Conservation (phyloP, 1,140 invertebrate species). For the Drosophila nebulosa region DNA sequence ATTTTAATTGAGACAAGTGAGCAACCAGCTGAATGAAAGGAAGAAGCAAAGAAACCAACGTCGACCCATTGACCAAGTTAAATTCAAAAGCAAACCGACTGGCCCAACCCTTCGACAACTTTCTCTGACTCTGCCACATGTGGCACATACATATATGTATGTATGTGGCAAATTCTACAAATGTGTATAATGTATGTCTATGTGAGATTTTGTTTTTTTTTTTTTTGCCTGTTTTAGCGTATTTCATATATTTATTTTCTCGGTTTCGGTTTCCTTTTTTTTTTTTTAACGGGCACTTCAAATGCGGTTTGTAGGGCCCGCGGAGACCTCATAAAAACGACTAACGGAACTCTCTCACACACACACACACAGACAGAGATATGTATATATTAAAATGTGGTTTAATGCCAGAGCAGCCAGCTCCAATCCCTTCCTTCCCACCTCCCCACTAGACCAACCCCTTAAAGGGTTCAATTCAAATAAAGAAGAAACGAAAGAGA, state of each 20-base stretch:
- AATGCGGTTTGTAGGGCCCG: slow-evolving; percentile 72
- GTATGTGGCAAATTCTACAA: slow-evolving; percentile 48
- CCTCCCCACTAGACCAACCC: background rate
- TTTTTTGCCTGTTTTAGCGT: slow-evolving; percentile 46
- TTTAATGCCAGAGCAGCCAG: slow-evolving; percentile 47
- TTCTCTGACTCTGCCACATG: slow-evolving; percentile 17
- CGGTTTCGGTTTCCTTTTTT: slow-evolving; percentile 18
- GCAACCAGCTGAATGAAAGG: slow-evolving; percentile 8
- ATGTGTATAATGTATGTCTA: slow-evolving; percentile 8
- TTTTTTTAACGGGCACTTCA: slow-evolving; percentile 65
- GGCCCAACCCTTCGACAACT: slow-evolving; percentile 1
- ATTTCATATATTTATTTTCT: slow-evolving; percentile 40
- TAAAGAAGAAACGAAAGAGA: background rate
- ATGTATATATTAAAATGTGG: slow-evolving; percentile 63
- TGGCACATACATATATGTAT: slow-evolving; percentile 29
- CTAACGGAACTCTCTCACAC: slow-evolving; percentile 43
- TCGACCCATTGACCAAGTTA: slow-evolving; percentile 76
- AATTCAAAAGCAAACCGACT: background rate
- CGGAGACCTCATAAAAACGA: slow-evolving; percentile 75
- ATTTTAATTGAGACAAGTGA: background rate
- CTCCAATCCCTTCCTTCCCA: background rate
- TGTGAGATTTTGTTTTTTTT: background rate
- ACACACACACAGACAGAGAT: slow-evolving; percentile 32
- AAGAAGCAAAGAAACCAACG: slow-evolving; percentile 38
- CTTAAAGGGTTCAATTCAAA: slow-evolving; percentile 9